These are phyloP conservation scores for Acrocephalus scirpaceus DNA, from an alignment of 2,797 vertebrate species.

Conservation along the genomic window DNA sequence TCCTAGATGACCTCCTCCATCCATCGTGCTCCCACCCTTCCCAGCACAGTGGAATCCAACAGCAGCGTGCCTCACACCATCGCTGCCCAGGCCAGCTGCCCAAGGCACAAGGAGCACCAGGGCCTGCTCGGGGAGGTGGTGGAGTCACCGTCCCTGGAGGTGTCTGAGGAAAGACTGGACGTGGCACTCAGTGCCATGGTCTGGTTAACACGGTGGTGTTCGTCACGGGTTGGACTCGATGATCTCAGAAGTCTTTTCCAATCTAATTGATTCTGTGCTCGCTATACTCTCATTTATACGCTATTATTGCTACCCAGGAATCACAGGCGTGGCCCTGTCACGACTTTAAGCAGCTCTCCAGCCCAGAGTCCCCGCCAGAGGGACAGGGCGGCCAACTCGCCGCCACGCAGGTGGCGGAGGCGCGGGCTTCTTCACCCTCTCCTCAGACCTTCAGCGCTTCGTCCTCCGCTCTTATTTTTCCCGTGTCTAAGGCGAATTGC, in stretches of 20 bases:
- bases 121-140: not conserved
- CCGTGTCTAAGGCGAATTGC: not conserved
- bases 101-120: not conserved
- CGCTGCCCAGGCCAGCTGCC: not conserved
- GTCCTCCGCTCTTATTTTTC: not conserved
- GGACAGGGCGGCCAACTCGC: rapidly evolving
- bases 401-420: too few species aligned
- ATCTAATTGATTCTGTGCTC: too few species aligned
- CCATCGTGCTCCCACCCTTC: too few species aligned
- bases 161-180: not conserved
- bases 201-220: not conserved
- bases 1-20: not conserved
- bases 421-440: not conserved
- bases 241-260: not conserved
- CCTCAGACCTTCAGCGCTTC: not conserved
- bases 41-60: not conserved
- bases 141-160: not conserved
- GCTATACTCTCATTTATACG: not conserved
- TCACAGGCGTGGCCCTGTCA: not conserved
- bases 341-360: not conserved
- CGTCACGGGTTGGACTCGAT: not conserved
- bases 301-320: not conserved
- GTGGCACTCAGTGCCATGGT: not conserved
- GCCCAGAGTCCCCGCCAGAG: not conserved
- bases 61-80: not conserved